Evolutionary conservation across 2,113 vertebrate genomes (phyloP).

Genomic region (Elephantulus edwardii): DNA sequence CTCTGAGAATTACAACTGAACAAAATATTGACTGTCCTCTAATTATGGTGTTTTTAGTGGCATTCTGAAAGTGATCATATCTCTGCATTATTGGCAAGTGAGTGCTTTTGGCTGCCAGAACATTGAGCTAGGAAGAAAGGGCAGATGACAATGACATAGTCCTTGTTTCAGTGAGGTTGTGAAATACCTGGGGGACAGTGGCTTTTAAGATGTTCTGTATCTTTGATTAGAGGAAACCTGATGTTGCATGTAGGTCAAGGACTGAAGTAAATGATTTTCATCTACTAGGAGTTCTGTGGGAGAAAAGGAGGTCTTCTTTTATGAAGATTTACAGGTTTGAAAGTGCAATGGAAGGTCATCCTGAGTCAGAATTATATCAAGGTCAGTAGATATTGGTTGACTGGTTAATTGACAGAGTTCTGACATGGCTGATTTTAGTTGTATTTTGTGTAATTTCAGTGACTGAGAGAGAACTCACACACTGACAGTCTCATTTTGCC

Average conservation of each 20-base stretch:
- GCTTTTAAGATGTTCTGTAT: background rate
- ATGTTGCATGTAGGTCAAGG: too few relatives aligned
- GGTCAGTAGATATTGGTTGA: too few relatives aligned
- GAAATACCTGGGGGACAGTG: background rate
- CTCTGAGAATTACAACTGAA: too few relatives aligned
- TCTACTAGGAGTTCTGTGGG: too few relatives aligned
- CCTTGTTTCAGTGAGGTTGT: background rate
- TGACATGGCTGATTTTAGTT: background rate
- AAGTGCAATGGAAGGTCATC: too few relatives aligned
- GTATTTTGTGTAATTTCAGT: background rate
- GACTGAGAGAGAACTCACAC: background rate
- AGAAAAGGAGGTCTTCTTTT: too few relatives aligned
- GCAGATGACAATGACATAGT: accelerated
- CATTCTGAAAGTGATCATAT: background rate
- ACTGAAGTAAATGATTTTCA: too few relatives aligned
- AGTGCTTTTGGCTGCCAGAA: background rate
- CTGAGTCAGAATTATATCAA: too few relatives aligned
- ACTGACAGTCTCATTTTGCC: background rate
- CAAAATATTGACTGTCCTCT: background rate
- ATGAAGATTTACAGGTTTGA: too few relatives aligned
- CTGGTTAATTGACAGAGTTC: background rate
- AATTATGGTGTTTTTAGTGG: background rate
- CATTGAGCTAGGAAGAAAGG: accelerated
- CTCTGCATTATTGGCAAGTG: background rate
- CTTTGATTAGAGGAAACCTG: too few relatives aligned